Base-by-base conservation (phyloP, 2,113 vertebrate species). In the Larimichthys crocea region DNA sequence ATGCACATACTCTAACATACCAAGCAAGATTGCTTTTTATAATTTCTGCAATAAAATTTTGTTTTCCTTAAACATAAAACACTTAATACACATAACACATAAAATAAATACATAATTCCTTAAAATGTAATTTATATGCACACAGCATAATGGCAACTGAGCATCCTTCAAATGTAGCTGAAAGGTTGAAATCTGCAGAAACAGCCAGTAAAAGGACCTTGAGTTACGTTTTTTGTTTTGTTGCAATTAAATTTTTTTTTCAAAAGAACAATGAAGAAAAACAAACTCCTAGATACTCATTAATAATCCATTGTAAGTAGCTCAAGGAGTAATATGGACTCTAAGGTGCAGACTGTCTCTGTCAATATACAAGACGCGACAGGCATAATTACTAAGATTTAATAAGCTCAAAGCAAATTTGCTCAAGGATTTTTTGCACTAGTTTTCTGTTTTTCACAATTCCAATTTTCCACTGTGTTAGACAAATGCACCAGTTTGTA, bases 361-460 rank as follows among this genome's bases (percentile, higher is more conserved):
- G 44, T 57, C 24, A 71, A 35, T 24, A 59, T 20, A 24, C 10
- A 9, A 61, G 44, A 70, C 19, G 4, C 61, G 42, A 66, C 55
- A 26, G 26, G 26, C 26, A 57, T 60, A 4, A 57, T 64, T 31
- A 46, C 53, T 60, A 57, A 50, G 42, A 22, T 63, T 62, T 40
- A 67, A 77, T 49, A 48, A 50, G 48, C 60, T 79, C 55, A 56
- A 44, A 56, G 17, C 48, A 48, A 65, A 74, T 79, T 48, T 82
- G 53, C 66, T 55, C 16, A 35, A 19, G 44, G 53, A 60, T 57
- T 20, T 71, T 57, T 40, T 20, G 4, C 6, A 11, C 69, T 48
- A 59, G 19, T 68, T 83, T 73, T n/a, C 17, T 59, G 19, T 4
- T 15, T 16, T n/a, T 49, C 56, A 49, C 15, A 9, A 44, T 64